phyloP scores from a whole-genome alignment of 2,797 vertebrate species.

The Alfaro cultratus region DNA sequence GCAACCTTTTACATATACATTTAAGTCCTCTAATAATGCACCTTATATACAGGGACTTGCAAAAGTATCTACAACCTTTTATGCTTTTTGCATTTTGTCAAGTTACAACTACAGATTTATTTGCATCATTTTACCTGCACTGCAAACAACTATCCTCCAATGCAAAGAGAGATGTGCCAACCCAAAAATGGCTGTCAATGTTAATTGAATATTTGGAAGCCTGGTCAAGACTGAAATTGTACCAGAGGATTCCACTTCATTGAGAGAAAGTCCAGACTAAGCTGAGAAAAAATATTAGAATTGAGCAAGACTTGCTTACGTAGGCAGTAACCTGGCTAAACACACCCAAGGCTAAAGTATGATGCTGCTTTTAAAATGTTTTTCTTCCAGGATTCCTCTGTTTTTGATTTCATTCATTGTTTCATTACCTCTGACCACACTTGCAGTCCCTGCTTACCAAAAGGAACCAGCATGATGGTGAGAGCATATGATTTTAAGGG shows the following conservation, averaged over 20 bases:
- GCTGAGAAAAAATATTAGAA: too few species aligned
- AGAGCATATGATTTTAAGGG: background rate
- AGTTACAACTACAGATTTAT: background rate
- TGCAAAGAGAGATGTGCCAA: too few species aligned
- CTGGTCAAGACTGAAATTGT: too few species aligned
- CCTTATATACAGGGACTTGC: background rate
- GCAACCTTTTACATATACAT: slow-evolving; percentile 33
- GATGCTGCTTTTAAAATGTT: background rate
- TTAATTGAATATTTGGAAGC: too few species aligned
- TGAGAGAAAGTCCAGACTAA: too few species aligned
- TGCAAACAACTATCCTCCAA: too few species aligned
- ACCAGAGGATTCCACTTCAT: too few species aligned
- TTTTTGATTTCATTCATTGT: background rate
- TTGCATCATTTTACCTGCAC: background rate
- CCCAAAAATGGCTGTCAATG: too few species aligned
- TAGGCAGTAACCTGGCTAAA: too few species aligned
- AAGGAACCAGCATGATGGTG: background rate
- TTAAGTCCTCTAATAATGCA: slow-evolving; percentile 34
- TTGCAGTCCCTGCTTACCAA: background rate
- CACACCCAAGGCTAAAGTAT: background rate
- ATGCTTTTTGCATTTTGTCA: background rate
- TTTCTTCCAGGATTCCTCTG: background rate
- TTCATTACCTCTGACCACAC: background rate
- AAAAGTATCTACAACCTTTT: background rate
- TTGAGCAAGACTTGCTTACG: too few species aligned